These are phyloP conservation scores for Chrysolina haemoptera DNA, from an alignment of 2,888 invertebrate genomes.

Conservation along the genomic window DNA sequence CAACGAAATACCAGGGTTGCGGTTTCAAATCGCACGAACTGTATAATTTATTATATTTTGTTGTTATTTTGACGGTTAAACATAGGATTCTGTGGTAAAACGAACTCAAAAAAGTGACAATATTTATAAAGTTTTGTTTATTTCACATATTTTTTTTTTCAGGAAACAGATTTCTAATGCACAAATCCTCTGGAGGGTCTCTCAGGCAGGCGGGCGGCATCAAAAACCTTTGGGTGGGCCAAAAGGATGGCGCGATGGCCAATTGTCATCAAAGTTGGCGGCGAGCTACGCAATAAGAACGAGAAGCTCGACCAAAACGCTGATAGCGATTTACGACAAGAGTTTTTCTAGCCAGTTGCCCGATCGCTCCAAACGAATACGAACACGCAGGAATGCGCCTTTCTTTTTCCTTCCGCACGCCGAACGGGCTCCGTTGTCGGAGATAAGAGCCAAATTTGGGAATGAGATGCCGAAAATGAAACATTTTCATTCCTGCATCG, in stretches of 20 bases:
- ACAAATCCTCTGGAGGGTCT: no score
- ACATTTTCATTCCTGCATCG: no score
- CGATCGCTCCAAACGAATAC: slow-evolving; percentile 34
- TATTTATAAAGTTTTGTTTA: no score
- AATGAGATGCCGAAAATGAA: background rate
- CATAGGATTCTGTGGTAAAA: no score
- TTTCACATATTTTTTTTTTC: no score
- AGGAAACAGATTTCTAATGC: background rate
- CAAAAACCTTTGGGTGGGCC: slow-evolving; percentile 35
- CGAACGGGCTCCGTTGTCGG: slow-evolving; percentile 9
- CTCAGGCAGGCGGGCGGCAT: background rate
- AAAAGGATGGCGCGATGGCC: slow-evolving; percentile 38
- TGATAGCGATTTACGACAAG: slow-evolving; percentile 45
- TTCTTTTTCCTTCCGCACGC: slow-evolving; percentile 25
- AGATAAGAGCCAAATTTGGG: background rate
- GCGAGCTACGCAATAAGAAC: slow-evolving; percentile 51
- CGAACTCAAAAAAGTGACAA: no score
- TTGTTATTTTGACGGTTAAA: no score
- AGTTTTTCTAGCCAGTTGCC: slow-evolving; percentile 31
- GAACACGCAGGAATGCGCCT: slow-evolving; percentile 41
- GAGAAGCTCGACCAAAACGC: slow-evolving; percentile 47
- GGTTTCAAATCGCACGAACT: no score
- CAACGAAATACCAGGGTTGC: no score
- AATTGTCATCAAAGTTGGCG: slow-evolving; percentile 51
- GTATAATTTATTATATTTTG: no score